phyloP scores from a whole-genome alignment of 2,797 vertebrate species.

The Muraenolepis orangiensis region DNA sequence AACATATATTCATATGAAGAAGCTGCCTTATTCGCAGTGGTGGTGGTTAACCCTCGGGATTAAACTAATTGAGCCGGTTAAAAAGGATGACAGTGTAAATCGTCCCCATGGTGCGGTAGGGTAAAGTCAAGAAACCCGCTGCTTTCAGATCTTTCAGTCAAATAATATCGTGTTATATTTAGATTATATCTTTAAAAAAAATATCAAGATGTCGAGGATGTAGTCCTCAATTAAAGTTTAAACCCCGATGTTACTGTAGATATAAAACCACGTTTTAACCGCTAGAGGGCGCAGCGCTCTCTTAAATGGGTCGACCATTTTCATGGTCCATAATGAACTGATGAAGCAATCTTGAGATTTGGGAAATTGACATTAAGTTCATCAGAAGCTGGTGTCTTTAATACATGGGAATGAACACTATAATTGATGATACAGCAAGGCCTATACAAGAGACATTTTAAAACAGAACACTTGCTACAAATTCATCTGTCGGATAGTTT shows the following conservation, averaged over 20 bases:
- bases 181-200: neutral
- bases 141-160: neutral
- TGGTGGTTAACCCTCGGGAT: constrained; percentile 63
- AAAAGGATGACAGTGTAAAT: constrained; percentile 68
- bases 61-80: constrained; percentile 73
- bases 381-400: constrained; percentile 43
- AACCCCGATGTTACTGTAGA: neutral
- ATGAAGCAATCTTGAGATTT: neutral
- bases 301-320: constrained; percentile 9
- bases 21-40: constrained; percentile 35
- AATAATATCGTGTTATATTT: neutral
- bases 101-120: constrained; percentile 4
- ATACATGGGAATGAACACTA: constrained; percentile 29
- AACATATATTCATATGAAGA: constrained; percentile 29
- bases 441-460: neutral
- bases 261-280: neutral
- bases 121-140: neutral
- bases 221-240: neutral
- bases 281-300: constrained; percentile 36
- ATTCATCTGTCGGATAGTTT: neutral
- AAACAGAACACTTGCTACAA: constrained; percentile 14
- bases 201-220: neutral
- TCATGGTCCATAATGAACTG: neutral
- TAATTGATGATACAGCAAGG: neutral
- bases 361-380: neutral